Evolutionary conservation across 2,113 vertebrate species (phyloP), one percentile per base, ranked within the genome.

Genomic region (Thunnus maccoyii): DNA sequence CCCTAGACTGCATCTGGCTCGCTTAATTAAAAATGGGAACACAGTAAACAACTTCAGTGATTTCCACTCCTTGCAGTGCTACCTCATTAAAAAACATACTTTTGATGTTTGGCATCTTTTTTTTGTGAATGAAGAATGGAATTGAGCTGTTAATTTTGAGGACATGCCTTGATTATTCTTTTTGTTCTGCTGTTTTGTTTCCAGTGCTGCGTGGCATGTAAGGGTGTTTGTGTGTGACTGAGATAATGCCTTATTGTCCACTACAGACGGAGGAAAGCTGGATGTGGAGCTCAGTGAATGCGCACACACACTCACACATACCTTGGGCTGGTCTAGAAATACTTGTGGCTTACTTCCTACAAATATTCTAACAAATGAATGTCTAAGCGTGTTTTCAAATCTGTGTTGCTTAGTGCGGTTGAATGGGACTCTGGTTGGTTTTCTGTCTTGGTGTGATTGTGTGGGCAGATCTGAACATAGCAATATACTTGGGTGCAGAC

Each of bases 11-110:
- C 66, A 41, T 73, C 87, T 62, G 77, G 68, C 55, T 80, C 4
- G 66, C 76, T 84, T 92, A 90, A 93, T 93, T 94, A 92, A 89
- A 90, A 92, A 82, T 3, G n/a, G 62, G 70, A 86, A 72, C 73
- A 41, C 51, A 25, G 78, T 91, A 88, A 91, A 93, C 89, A 94
- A 83, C 86, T 56, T 86, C 14, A 90, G 57, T 63, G 58, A 62
- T 83, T 91, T 78, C 72, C 69, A 51, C 57, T 62, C 73, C n/a
- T 64, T 0, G 0, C 52, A 8, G 25, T 47, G 32, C 27, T 47
- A 74, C 58, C 50, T 64, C 52, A 77, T 78, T 82, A 68, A 75
- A 72, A 76, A 71, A 72, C 60, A 57, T n/a, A 77, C 72, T 83
- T 86, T 32, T 84, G 76, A 86, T 86, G 84, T 71, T 76, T 48